Base-by-base conservation (phyloP, 2,113 vertebrate genomes). In the Gymnarchus niloticus region DNA sequence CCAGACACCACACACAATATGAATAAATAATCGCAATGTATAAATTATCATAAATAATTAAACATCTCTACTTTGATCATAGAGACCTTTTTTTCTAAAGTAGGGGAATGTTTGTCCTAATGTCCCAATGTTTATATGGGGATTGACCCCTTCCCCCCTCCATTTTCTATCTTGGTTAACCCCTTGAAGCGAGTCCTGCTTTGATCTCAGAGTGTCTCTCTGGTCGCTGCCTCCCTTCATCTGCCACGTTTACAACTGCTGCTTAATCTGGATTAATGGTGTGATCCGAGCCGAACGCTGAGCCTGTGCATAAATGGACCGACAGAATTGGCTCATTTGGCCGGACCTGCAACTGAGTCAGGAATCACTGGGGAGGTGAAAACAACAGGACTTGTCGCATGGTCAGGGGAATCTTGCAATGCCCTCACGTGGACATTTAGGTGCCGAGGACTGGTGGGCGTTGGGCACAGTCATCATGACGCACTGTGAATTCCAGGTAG, bases 251-350 rank as follows among this genome's bases (percentile, higher is more conserved):
- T 82, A 14, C 33, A 56, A 49, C 49, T 81, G 48, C 9, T 6
- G 25, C 44, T 48, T 54, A 81, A 81, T 81, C 78, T 81, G 78
- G 49, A 81, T 81, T 81, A 81, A 82, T n/a, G 21, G 80, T 56
- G 28, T 82, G 51, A 51, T 2, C 25, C 25, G 28, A 8, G 48
- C 77, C 49, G 77, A 80, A 80, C 25, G 44, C 76, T 49, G 46
- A 37, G 61, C 5, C 28, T 33, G 6, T 37, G 14, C 37, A 33
- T 69, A 69, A 69, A 69, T 14, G 19, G 37, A 33, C 12, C 61
- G 28, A 14, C 12, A 69, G 61, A 69, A 10, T 6, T 10, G 25
- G n/a, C 57, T 25, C 6, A 6, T 10, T 6, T 6, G 56, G 23
- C 7, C 51, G 51, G 5, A 9, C n/a, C n/a, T n/a, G n/a, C n/a